Conservation (phyloP, 2,113 vertebrate species). For the Stomatorhinus ivindoensis region DNA sequence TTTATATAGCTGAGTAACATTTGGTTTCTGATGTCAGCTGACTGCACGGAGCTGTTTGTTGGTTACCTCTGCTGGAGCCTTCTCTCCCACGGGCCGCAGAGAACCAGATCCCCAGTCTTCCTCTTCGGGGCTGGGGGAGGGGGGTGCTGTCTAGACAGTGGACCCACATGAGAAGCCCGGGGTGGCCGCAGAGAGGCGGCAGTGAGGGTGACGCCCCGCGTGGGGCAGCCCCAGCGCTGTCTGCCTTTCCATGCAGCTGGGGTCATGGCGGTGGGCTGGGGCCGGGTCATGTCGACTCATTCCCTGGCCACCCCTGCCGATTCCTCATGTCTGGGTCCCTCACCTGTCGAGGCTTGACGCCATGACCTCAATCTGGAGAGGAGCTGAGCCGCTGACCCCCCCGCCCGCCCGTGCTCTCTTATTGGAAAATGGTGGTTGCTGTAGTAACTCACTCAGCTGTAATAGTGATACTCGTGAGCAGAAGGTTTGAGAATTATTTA, state of each 20-base stretch:
- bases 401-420: background rate
- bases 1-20: background rate
- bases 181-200: constrained; percentile 31
- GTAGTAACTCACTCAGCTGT: constrained; percentile 36
- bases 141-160: constrained; percentile 33
- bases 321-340: background rate
- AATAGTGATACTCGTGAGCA: constrained; percentile 38
- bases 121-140: background rate
- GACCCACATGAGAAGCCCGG: constrained; percentile 36
- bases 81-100: background rate
- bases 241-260: constrained; percentile 18
- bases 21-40: constrained; percentile 1
- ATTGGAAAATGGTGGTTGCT: constrained; percentile 37
- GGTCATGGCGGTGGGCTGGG: background rate
- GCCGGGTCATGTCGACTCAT: background rate
- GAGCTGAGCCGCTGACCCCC: constrained; percentile 14
- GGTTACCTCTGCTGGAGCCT: background rate
- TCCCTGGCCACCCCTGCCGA: background rate
- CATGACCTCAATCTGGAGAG: background rate
- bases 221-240: constrained; percentile 14
- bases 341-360: background rate
- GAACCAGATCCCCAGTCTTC: constrained; percentile 1
- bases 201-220: constrained; percentile 25
- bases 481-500: constrained; percentile 19
- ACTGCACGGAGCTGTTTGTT: background rate